Evolutionary conservation across 2,797 vertebrate genomes (phyloP).

Genomic region (Cygnus olor): DNA sequence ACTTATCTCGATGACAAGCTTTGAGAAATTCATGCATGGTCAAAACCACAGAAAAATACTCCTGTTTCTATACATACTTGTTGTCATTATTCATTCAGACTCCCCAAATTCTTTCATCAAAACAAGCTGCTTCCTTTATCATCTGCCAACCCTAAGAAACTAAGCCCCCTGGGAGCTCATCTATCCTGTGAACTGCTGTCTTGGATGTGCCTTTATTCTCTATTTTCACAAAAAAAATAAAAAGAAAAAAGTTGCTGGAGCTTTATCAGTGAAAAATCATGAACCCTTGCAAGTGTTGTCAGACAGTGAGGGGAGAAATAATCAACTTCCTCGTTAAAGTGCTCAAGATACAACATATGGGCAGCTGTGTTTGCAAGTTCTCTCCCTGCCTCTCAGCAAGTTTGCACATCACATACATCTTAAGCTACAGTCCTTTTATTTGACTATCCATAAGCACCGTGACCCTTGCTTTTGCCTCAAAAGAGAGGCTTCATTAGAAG

Average conservation of each 20-base stretch:
- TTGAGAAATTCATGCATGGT: conserved; percentile 10
- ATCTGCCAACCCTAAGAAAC: conserved; percentile 9
- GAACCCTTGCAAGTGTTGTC: not conserved
- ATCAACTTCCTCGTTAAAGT: not conserved
- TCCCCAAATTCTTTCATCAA: conserved; percentile 36
- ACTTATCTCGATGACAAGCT: conserved; percentile 42
- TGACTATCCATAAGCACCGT: not conserved
- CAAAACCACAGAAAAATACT: not conserved
- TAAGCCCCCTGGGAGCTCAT: conserved; percentile 44
- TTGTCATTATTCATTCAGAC: conserved; percentile 39
- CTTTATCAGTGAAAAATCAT: conserved; percentile 9
- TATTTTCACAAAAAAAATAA: not conserved
- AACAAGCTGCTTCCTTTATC: conserved; percentile 49
- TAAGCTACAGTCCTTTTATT: not conserved
- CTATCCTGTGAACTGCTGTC: conserved; percentile 41
- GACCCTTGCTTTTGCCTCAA: not conserved
- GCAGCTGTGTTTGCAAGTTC: conserved; percentile 1
- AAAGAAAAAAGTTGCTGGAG: not conserved
- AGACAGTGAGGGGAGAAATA: not conserved
- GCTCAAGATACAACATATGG: not conserved
- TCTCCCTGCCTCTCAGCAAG: not conserved
- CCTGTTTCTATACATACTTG: not conserved
- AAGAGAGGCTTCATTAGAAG: not conserved
- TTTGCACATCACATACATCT: not conserved
- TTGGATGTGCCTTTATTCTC: not conserved